Evolutionary conservation across 2,797 vertebrate genomes (phyloP), one percentile per base, ranked within the genome.

Genomic region (Eospalax fontanierii): DNA sequence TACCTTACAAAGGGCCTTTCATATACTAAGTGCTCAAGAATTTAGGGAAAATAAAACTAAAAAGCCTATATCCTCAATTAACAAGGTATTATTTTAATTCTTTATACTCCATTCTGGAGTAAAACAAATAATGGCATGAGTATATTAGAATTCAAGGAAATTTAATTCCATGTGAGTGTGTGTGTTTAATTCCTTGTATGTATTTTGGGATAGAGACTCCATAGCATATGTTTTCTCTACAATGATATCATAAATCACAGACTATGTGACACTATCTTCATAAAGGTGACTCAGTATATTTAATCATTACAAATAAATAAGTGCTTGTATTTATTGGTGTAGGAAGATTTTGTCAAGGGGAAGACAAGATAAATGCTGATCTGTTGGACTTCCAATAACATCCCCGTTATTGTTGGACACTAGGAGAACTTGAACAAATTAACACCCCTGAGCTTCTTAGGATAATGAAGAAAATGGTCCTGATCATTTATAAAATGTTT

Each of bases 11-110:
- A 76, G 57, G 4, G 43, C 35, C 28, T 96, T 83, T 70, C 28
- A 50, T 22, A 16, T 83, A 61, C 24, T 54, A 33, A 33, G 14
- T 86, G 75, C 4, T 57, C 79, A 89, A 73, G 75, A 92, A 86
- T 63, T 90, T 96, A 83, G 35, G 9, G 19, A 68, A 68, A 76
- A 68, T 9, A 16, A 95, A 89, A 96, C 4, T 65, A 94, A 86
- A 14, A 68, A 93, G 22, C 0, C 33, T 90, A 61, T 43, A 68
- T 54, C 7, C 30, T 88, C 15, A 93, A 46, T 86, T 83, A 89
- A 76, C 68, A 78, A 89, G 12, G 6, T 93, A 1, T 40, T 82
- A 3, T 80, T 95, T 57, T 88, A 80, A 78, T 95, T 95, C 50
- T 18, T 30, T 91, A 24, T 16, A 66, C 26, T 93, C 40, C 21